Conservation (phyloP, 2,888 invertebrate genomes). For the Parascotia fuliginaria region DNA sequence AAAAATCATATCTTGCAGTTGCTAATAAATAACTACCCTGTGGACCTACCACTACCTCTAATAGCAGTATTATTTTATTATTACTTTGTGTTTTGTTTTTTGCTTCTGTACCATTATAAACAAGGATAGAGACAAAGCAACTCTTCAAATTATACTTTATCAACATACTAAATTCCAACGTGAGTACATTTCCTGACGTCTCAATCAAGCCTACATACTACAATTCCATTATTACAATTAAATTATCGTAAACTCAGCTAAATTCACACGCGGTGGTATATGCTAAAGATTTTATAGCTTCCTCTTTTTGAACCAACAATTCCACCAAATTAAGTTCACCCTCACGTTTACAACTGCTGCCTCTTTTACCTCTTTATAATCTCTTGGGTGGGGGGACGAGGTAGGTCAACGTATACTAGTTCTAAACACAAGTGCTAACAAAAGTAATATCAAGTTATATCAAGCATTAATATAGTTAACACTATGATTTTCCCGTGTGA, state of each 20-base stretch:
- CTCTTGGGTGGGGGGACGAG: neutral
- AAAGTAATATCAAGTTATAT: slow-evolving; percentile 57
- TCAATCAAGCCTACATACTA: slow-evolving; percentile 32
- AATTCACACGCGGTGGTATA: slow-evolving; percentile 46
- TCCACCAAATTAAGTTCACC: slow-evolving; percentile 44
- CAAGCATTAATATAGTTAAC: slow-evolving; percentile 76
- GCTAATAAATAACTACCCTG: too few relatives aligned
- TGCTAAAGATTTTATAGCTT: slow-evolving; percentile 55
- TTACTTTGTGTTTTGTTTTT: too few relatives aligned
- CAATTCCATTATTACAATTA: slow-evolving; percentile 50
- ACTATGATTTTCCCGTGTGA: slow-evolving; percentile 76
- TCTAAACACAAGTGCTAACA: slow-evolving; percentile 56
- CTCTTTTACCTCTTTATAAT: neutral
- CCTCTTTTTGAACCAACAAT: slow-evolving; percentile 34
- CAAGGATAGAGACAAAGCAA: too few relatives aligned
- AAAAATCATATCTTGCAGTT: too few relatives aligned
- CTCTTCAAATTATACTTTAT: too few relatives aligned
- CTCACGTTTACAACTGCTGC: slow-evolving; percentile 8
- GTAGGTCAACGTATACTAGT: slow-evolving; percentile 36
- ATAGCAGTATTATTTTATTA: too few relatives aligned
- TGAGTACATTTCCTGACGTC: slow-evolving; percentile 4
- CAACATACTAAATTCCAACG: neutral
- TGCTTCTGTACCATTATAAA: too few relatives aligned
- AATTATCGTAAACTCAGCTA: slow-evolving; percentile 38
- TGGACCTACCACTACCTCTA: too few relatives aligned